Conservation (phyloP, 2,888 invertebrate species). For the Lasioglossum vierecki region DNA sequence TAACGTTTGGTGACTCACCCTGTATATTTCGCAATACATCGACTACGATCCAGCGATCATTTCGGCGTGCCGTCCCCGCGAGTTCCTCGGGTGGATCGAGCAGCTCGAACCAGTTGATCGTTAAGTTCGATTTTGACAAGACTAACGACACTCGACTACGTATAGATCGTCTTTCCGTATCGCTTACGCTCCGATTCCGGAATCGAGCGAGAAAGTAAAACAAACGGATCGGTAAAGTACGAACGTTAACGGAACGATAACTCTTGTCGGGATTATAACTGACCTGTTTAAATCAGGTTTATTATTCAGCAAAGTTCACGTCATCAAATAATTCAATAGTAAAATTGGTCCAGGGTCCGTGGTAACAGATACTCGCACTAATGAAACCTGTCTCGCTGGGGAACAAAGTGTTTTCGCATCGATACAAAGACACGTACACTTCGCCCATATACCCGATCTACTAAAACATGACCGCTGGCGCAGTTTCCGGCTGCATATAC, state of each 20-base stretch:
- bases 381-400: conserved; percentile 9
- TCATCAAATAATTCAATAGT: conserved; percentile 1
- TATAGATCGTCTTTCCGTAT: too few species aligned
- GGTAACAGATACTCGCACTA: background rate
- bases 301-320: background rate
- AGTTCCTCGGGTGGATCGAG: too few species aligned
- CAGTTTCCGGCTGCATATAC: background rate
- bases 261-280: background rate
- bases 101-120: too few species aligned
- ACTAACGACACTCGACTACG: too few species aligned
- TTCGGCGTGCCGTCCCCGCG: too few species aligned
- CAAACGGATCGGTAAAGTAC: too few species aligned
- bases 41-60: too few species aligned
- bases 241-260: background rate
- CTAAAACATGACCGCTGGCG: conserved; percentile 19
- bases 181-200: too few species aligned
- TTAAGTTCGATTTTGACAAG: too few species aligned
- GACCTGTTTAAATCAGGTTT: background rate
- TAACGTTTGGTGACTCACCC: too few species aligned
- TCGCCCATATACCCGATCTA: background rate
- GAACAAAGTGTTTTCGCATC: background rate
- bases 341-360: background rate
- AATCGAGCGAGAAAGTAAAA: too few species aligned
- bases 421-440: background rate
- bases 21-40: too few species aligned